Evolutionary conservation across 2,888 invertebrate genomes (phyloP), one percentile per base, ranked within the genome.

Genomic region (Euplagia quadripunctaria): DNA sequence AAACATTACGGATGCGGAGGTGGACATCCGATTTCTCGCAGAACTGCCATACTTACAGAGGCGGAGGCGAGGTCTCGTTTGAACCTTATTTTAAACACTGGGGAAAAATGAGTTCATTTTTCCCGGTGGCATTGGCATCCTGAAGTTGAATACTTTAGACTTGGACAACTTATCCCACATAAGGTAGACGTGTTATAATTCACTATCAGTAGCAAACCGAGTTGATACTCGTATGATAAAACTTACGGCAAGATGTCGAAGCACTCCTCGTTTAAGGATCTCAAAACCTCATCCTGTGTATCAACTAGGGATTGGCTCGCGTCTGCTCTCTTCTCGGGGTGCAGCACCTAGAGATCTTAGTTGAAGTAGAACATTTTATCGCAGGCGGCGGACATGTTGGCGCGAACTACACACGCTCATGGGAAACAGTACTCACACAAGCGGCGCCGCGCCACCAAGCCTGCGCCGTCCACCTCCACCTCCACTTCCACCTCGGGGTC

Each of bases 361-460:
- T 42, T 64, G n/a, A 16, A 42, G 42, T 64, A 42, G 42, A 51
- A 11, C 9, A 31, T 61, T 46, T 41, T 43, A 43, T 55, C 0
- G 41, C 85, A 93, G 92, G 90, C 91, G 20, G 88, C 86, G 0
- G 92, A 92, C 69, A 77, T 80, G 76, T 41, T 84, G 63, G 79
- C 88, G 6, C 89, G 84, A 68, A 64, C 78, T 3, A 73, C 82
- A 12, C 85, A 80, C 71, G 76, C 80, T 58, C 88, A 87, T 75
- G 79, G 80, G 79, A 94, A 93, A 85, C 73, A 82, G 80, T 91
- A 91, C 88, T 82, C 88, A 17, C 91, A 92, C 90, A 94, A 94
- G 88, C 90, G 94, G 31, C 91, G 94, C 4, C 92, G 94, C 70
- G 88, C 87, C 42, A 70, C 83, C 72, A 92, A 91, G 71, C 85